Percentiles rank a stretch among this genome's conserved stretches.
Conservation (phyloP, 1,140 invertebrate species). For the Thaumatotibia leucotreta region DNA sequence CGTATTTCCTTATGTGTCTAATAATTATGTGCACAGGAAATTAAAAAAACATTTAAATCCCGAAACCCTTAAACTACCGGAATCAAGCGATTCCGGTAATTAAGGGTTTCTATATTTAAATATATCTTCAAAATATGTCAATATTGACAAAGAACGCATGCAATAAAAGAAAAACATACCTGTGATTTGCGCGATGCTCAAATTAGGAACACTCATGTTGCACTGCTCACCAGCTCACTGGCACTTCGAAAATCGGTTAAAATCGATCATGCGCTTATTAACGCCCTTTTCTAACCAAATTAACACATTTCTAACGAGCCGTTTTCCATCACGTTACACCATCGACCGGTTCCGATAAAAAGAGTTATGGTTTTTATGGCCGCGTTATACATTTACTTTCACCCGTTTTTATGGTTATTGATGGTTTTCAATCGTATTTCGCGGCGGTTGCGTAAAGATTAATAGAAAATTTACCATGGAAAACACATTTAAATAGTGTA, state of each 20-base stretch:
- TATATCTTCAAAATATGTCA: no score
- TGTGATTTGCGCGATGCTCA: slow-evolving; percentile 64
- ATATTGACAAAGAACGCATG: no score
- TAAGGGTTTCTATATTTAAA: no score
- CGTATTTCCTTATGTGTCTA: no score
- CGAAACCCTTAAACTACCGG: no score
- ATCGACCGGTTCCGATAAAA: slow-evolving; percentile 25
- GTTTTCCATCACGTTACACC: slow-evolving; percentile 31
- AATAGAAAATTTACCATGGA: neutral
- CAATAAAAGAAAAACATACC: slow-evolving; percentile 46
- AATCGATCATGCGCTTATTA: slow-evolving; percentile 37
- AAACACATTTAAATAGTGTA: neutral
- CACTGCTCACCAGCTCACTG: slow-evolving; percentile 55
- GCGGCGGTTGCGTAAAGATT: neutral
- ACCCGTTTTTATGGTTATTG: slow-evolving; percentile 7
- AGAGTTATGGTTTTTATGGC: slow-evolving; percentile 20
- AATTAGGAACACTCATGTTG: slow-evolving; percentile 67
- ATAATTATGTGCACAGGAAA: no score
- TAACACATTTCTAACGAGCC: slow-evolving; percentile 41
- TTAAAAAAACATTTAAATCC: no score
- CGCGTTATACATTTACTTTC: slow-evolving; percentile 22
- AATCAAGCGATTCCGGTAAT: no score
- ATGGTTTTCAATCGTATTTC: neutral
- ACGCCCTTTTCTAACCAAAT: slow-evolving; percentile 36
- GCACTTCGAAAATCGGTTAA: slow-evolving; percentile 37